Conservation (phyloP, 2,888 invertebrate species). For the Oligia latruncula region DNA sequence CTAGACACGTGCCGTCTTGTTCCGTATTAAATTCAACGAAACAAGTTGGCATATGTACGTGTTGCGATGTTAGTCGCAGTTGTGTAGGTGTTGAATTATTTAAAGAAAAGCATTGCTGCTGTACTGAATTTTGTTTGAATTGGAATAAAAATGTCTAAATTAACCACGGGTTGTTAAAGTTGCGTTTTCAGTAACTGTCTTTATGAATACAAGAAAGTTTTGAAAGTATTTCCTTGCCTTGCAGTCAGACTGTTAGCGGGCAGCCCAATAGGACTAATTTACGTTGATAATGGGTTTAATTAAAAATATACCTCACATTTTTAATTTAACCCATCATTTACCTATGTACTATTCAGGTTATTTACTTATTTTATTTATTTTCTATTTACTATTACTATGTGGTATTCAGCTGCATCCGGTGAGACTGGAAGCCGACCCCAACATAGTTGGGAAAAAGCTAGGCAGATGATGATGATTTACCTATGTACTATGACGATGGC, state of each 20-base stretch:
- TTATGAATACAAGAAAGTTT: slow-evolving; percentile 23
- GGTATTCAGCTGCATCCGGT: too few relatives aligned
- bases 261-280: too few relatives aligned
- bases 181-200: slow-evolving; percentile 12
- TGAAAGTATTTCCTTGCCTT: slow-evolving; percentile 16
- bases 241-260: slow-evolving; percentile 24
- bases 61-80: slow-evolving; percentile 17
- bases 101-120: slow-evolving; percentile 12
- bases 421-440: too few relatives aligned
- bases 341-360: neutral
- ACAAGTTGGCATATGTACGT: slow-evolving; percentile 45
- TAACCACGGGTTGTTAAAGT: slow-evolving; percentile 2
- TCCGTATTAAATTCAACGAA: slow-evolving; percentile 62
- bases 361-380: too few relatives aligned
- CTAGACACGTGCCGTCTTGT: slow-evolving; percentile 50
- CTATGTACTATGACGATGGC: neutral
- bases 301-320: neutral
- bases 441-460: too few relatives aligned
- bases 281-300: too few relatives aligned
- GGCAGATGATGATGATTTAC: too few relatives aligned
- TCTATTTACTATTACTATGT: too few relatives aligned
- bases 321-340: neutral
- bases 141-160: neutral
- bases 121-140: neutral
- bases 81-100: slow-evolving; percentile 14